Evolutionary conservation across 2,888 invertebrate species (phyloP).

Genomic region (Acronicta leporina): DNA sequence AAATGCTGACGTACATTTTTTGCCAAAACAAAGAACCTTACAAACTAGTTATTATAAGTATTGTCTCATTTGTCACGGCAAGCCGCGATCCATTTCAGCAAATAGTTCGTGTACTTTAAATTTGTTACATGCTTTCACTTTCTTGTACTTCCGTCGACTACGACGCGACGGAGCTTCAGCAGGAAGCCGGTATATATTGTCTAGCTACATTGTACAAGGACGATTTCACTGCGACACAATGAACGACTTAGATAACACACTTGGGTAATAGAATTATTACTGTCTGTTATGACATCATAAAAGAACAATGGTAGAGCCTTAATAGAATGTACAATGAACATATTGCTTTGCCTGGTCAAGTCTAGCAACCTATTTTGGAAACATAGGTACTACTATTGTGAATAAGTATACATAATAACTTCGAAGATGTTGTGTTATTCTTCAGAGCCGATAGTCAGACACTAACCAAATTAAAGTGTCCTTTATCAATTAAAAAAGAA

Average conservation of each 20-base stretch:
- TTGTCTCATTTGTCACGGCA: constrained; percentile 22
- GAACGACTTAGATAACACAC: constrained; percentile 61
- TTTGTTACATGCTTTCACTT: constrained; percentile 79
- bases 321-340: constrained; percentile 17
- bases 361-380: constrained; percentile 28
- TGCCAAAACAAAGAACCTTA: constrained; percentile 7
- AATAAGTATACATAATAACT: too few species aligned
- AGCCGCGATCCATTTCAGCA: constrained; percentile 37
- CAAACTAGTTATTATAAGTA: constrained; percentile 20
- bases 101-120: constrained; percentile 35
- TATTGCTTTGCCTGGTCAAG: constrained; percentile 23
- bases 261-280: constrained; percentile 63
- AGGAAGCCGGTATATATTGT: constrained; percentile 80
- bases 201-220: constrained; percentile 76
- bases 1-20: too few species aligned
- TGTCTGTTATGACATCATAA: constrained; percentile 70
- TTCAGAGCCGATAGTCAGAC: too few species aligned
- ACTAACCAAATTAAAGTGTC: too few species aligned
- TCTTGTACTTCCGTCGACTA: constrained; percentile 72
- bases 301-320: constrained; percentile 63
- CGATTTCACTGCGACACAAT: constrained; percentile 77
- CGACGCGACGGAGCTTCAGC: constrained; percentile 59
- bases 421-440: too few species aligned
- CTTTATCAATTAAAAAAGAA: too few species aligned
- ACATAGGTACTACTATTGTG: too few species aligned